Evolutionary conservation across 2,797 vertebrate species (phyloP), one percentile per base, ranked within the genome.

Genomic region (Schizothorax lantsangensis): DNA sequence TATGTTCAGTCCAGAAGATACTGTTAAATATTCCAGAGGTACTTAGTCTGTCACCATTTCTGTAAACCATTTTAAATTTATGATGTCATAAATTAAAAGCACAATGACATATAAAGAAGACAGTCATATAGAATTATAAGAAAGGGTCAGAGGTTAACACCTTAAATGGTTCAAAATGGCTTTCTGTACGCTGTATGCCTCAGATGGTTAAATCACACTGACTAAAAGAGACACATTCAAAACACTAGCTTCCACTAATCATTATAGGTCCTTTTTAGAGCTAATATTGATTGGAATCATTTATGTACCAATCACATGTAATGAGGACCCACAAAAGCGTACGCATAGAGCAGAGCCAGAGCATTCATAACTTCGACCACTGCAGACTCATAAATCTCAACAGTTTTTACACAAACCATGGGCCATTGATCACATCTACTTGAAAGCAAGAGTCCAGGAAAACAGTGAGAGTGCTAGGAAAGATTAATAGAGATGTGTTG

Each of bases 401-500:
- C 54, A 62, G 69, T 84, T 82, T 82, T 79, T 88, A 62, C 68
- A 86, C 84, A 86, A 82, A 81, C 71, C 64, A 40, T 43, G 40
- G 68, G 33, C 64, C 75, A 85, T 85, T 85, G 84, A 85, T 85
- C 84, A 85, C 52, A 49, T 81, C 69, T 79, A 85, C 52, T 71
- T 80, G 26, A 85, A 85, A 59, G 84, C 77, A 45, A 45, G 66
- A 80, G 38, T 72, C 66, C 84, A 80, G 75, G 49, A 79, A 85
- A 79, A 85, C 84, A 80, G 77, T 79, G 52, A 80, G 77, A 72
- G 77, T 79, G 52, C 77, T 33, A 40, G 84, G 17, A 79, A 79
- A 79, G 84, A 86, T 86, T 86, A 86, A 86, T 80, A 81, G 84
- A 81, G 68, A 86, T 81, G 43, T 86, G 84, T 38, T 86, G 84